Evolutionary conservation across 1,140 invertebrate species (phyloP), one percentile per base, ranked within the genome.

Genomic region (Nasonia vitripennis): DNA sequence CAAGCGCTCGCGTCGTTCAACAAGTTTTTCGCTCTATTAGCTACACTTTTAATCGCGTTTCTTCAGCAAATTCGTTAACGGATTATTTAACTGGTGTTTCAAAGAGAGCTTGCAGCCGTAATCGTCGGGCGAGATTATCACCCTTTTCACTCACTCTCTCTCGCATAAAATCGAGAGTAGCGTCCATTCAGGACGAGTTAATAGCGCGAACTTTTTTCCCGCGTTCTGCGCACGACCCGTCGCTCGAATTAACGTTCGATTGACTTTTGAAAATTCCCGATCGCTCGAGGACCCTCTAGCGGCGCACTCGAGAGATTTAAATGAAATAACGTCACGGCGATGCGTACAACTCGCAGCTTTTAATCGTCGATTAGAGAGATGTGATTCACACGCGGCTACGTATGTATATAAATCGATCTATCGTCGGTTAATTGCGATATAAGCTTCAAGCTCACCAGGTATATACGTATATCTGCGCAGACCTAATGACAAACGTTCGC

Each of bases 191-290:
- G 41, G 41, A 37, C 34, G 34, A 7, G 41, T 45, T 45, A 45
- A 45, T 45, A 5, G 41, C 41, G 41, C 41, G 7, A 17, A 62
- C 20, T 62, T 62, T 62, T 62, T 20, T 7, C n/a, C 20, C 14
- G 17, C 55, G 17, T n/a, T 45, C 5, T 41, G 37, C 0, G 55
- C 10, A 2, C 17, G 55, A 62, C 17, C 2, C 55, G 4, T 17
- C 55, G 4, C 71, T 45, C 34, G 34, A 74, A 41, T 74, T 74
- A 62, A 74, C 73, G 17, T 73, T 34, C 70, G 70, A 73, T 73
- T 73, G 70, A 73, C 14, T 73, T 73, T 73, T 23, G 70, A 73
- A 74, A 45, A 74, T 74, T 41, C 20, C 37, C 17, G 2, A 37
- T 34, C 17, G 73, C 73, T 37, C 34, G 73, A 74, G 31, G 37